These are phyloP conservation scores for Sebastes taczanowskii DNA, from an alignment of 2,797 vertebrate species.

Conservation along the genomic window DNA sequence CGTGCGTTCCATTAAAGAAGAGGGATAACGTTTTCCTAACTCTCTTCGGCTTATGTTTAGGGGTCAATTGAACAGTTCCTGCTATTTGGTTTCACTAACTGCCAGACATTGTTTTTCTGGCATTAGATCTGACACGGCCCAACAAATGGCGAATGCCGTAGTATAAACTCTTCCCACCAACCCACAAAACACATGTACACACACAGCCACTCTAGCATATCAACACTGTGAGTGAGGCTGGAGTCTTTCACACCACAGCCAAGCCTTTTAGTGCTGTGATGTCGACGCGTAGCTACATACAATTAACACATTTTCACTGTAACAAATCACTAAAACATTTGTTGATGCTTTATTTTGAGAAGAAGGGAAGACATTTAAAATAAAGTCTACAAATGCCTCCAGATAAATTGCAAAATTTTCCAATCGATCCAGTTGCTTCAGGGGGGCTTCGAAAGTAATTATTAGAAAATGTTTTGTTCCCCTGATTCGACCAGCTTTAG, in stretches of 20 bases:
- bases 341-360: slow-evolving; percentile 25
- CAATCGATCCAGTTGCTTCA: slow-evolving; percentile 32
- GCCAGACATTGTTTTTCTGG: slow-evolving; percentile 59
- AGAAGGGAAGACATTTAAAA: slow-evolving; percentile 26
- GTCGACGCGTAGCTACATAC: slow-evolving; percentile 42
- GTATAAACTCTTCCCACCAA: slow-evolving; percentile 38
- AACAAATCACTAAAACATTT: slow-evolving; percentile 35
- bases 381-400: neutral
- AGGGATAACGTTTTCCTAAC: slow-evolving; percentile 42
- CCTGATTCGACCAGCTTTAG: slow-evolving; percentile 18
- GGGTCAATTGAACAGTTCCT: slow-evolving; percentile 72
- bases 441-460: slow-evolving; percentile 29
- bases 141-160: slow-evolving; percentile 51
- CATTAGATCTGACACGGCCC: slow-evolving; percentile 48
- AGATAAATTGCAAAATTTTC: neutral
- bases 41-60: slow-evolving; percentile 34
- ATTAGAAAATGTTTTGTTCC: slow-evolving; percentile 35
- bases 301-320: slow-evolving; percentile 51
- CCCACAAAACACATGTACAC: slow-evolving; percentile 43
- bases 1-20: slow-evolving; percentile 47
- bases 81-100: slow-evolving; percentile 59
- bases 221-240: slow-evolving; percentile 29
- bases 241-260: slow-evolving; percentile 46
- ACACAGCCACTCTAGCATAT: slow-evolving; percentile 39
- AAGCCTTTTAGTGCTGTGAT: slow-evolving; percentile 45